Evolutionary conservation across 2,888 invertebrate species (phyloP), one percentile per base, ranked within the genome.

Genomic region (Drosophila kokeensis): DNA sequence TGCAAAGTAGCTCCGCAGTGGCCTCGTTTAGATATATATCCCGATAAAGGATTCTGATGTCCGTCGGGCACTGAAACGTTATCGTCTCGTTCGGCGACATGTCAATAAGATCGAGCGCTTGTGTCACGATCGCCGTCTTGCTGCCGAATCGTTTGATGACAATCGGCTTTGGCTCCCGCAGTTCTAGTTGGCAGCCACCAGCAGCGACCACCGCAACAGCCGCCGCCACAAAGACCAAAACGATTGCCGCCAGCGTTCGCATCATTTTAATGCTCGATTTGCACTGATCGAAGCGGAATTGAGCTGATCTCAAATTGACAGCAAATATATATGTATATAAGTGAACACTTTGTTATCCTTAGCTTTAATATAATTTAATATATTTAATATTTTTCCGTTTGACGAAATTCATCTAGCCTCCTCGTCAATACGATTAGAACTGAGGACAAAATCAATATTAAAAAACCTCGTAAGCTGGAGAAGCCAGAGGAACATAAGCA

Each of bases 101-200:
- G 1, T 15, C 0, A 5, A 59, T 1, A 7, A 0, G 4, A 0
- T 38, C 0, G 5, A 58, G 4, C 2, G 1, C 0, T 11, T 6
- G 27, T 42, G 50, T 65, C 1, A 80, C 29, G 7, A 79, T 49
- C 4, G 52, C 68, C n/a, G 63, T 60, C n/a, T 55, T 64, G 52
- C 76, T 80, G 24, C 79, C 81, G 38, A 79, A 62, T n/a, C 3
- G 18, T 36, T 81, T 79, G 15, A 69, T 30, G 10, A 80, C 42
- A 18, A 80, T 64, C 27, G 79, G 79, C 36, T 1, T 29, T 4
- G 79, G 79, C 1, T 36, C 18, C 0, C 0, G 1, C 1, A 2
- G 0, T 0, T 0, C 1, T 1, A 78, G 8, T 0, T 45, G 0
- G 21, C 78, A 78, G 0, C 1, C 5, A 5, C 55, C 59, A 29